Conservation (phyloP, 2,797 vertebrate genomes). For the Parotocinclus haroldoi region DNA sequence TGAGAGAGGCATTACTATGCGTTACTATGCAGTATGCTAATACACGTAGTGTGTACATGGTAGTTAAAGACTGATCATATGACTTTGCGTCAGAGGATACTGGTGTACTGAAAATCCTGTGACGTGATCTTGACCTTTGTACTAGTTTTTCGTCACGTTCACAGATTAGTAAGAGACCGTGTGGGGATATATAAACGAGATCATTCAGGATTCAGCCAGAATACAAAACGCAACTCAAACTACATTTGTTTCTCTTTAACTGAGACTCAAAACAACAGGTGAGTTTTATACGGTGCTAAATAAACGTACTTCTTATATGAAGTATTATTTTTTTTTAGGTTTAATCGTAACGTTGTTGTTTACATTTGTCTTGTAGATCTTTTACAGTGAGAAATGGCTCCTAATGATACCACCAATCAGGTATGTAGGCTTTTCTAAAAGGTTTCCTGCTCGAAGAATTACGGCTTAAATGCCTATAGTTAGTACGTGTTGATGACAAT, state of each 20-base stretch:
- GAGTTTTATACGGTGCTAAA: not conserved
- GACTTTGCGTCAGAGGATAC: not conserved
- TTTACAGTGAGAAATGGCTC: conserved; percentile 1
- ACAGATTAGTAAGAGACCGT: not conserved
- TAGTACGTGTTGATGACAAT: no score
- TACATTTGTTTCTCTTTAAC: not conserved
- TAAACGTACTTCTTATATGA: not conserved
- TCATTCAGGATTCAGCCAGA: not conserved
- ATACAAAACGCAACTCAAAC: not conserved
- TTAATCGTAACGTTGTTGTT: not conserved
- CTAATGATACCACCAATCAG: conserved; percentile 5
- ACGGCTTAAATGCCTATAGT: no score
- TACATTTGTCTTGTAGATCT: not conserved
- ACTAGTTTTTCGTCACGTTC: not conserved
- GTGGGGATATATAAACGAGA: conserved; percentile 13
- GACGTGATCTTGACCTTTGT: conserved; percentile 18
- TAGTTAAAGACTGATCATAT: not conserved
- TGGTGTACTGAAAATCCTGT: not conserved
- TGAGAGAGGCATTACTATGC: no score
- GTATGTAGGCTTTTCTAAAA: not conserved
- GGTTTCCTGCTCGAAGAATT: no score
- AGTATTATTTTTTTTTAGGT: not conserved
- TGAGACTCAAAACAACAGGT: not conserved
- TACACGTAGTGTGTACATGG: no score
- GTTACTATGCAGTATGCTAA: no score